Percentiles rank a stretch among this genome's conserved stretches.
Conservation (phyloP, 35 echinoderm and acorn worm genomes). For the Amphiura filiformis region DNA sequence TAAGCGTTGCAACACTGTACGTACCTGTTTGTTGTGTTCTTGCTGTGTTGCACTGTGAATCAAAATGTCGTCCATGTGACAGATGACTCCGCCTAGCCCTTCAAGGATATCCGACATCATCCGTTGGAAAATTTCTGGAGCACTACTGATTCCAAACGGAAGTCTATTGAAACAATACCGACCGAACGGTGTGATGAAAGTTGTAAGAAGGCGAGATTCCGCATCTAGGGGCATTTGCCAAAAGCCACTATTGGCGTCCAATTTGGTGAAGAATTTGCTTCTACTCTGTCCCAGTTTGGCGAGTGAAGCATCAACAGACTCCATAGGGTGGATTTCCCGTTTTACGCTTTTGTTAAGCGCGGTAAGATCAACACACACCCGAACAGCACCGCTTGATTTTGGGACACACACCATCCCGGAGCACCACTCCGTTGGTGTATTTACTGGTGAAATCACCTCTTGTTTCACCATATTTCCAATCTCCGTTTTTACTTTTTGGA, state of each 20-base stretch:
- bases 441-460: conserved; percentile 58
- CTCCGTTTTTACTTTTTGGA: conserved; percentile 34
- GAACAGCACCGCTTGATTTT: conserved; percentile 40
- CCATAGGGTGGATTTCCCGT: conserved; percentile 33
- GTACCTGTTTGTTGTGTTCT: conserved; percentile 44
- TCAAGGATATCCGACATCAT: conserved; percentile 56
- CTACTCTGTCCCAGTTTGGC: conserved; percentile 11
- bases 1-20: conserved; percentile 23
- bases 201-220: conserved; percentile 39
- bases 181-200: conserved; percentile 60
- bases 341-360: conserved; percentile 52
- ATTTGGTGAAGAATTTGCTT: conserved; percentile 43
- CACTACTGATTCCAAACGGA: conserved; percentile 43
- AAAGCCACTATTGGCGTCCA: conserved; percentile 64
- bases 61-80: conserved; percentile 73
- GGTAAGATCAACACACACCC: conserved; percentile 48
- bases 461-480: conserved; percentile 38
- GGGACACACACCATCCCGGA: conserved; percentile 38
- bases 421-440: conserved; percentile 59
- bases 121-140: conserved; percentile 55
- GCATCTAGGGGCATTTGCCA: conserved; percentile 60
- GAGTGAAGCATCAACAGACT: conserved; percentile 47
- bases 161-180: conserved; percentile 52
- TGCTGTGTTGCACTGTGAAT: conserved; percentile 46
- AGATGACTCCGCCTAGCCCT: conserved; percentile 46